Percentiles rank a stretch among this genome's conserved stretches.
These are phyloP conservation scores for Drosophila sordidula DNA, from an alignment of 2,888 invertebrate species.

Conservation along the genomic window DNA sequence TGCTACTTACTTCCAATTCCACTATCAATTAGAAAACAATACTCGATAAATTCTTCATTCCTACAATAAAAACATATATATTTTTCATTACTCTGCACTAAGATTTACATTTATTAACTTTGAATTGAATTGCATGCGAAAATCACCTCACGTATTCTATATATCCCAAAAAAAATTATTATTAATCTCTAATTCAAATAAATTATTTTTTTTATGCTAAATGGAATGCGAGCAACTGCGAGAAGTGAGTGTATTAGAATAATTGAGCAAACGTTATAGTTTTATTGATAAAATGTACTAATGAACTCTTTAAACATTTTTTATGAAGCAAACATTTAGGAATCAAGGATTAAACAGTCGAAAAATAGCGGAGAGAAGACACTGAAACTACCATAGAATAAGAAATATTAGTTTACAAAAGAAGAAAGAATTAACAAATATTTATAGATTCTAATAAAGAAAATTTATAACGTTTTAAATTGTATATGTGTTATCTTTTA, in stretches of 20 bases:
- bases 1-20: constrained; percentile 47
- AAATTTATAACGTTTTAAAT: constrained; percentile 11
- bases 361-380: neutral
- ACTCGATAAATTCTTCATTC: constrained; percentile 2
- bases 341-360: neutral
- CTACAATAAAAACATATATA: constrained; percentile 7
- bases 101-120: constrained; percentile 24
- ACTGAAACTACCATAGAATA: neutral
- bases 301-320: neutral
- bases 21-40: constrained; percentile 38
- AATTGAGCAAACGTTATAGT: neutral
- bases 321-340: neutral
- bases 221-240: constrained; percentile 2
- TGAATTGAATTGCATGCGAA: constrained; percentile 41
- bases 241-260: constrained; percentile 12
- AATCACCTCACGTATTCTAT: constrained; percentile 5
- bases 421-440: neutral
- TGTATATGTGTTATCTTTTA: neutral
- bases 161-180: neutral
- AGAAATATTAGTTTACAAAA: neutral
- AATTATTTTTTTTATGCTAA: constrained; percentile 15
- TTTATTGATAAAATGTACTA: neutral
- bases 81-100: constrained; percentile 38
- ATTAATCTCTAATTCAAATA: constrained; percentile 14
- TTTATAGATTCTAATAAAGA: neutral